Percentiles rank a stretch among this genome's conserved stretches.
These are phyloP conservation scores for Folsomia candida DNA, from an alignment of 2,888 invertebrate species.

Conservation along the genomic window DNA sequence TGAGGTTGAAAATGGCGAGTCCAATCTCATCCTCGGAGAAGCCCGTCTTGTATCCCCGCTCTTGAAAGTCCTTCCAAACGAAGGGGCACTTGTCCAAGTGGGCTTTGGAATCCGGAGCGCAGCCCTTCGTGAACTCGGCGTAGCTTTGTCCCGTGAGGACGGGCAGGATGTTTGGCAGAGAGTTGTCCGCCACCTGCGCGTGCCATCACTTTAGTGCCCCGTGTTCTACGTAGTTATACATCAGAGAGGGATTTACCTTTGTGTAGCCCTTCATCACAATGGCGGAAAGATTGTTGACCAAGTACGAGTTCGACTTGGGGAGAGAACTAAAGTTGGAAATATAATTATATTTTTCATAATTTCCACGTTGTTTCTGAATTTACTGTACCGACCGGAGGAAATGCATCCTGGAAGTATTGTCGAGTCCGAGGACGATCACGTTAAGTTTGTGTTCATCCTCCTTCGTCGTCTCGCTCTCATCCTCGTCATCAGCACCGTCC, in stretches of 20 bases:
- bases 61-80: slow-evolving; percentile 77
- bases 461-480: too few relatives aligned
- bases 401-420: slow-evolving; percentile 54
- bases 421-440: slow-evolving; percentile 31
- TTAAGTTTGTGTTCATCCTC: too few relatives aligned
- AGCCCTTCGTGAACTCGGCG: slow-evolving; percentile 64
- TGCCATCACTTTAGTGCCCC: too few relatives aligned
- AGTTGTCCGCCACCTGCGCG: slow-evolving; percentile 78
- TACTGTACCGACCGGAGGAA: slow-evolving; percentile 32
- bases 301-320: slow-evolving; percentile 57
- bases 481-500: too few relatives aligned
- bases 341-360: too few relatives aligned
- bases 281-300: slow-evolving; percentile 63
- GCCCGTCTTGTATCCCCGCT: slow-evolving; percentile 70
- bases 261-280: slow-evolving; percentile 83
- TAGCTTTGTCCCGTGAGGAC: slow-evolving; percentile 71
- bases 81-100: slow-evolving; percentile 75
- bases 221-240: background rate
- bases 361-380: background rate
- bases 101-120: slow-evolving; percentile 58
- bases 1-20: slow-evolving; percentile 78
- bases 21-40: slow-evolving; percentile 78
- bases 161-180: slow-evolving; percentile 84
- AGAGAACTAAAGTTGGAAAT: background rate
- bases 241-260: slow-evolving; percentile 75